Conservation (phyloP, 2,888 invertebrate species). For the Malacosoma neustria region DNA sequence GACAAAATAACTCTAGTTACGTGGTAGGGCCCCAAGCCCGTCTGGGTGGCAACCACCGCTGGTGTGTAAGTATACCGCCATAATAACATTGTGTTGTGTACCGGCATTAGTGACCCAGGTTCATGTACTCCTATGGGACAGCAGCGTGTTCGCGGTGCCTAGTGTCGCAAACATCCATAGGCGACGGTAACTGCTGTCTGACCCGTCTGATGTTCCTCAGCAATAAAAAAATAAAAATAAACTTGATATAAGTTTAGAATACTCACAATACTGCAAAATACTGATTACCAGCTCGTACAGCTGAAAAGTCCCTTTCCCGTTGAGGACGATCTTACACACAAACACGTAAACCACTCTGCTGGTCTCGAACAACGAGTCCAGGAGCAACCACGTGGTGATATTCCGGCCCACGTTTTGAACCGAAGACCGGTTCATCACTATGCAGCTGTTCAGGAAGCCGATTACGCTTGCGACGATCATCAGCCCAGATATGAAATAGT, state of each 20-base stretch:
- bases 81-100: too few species aligned
- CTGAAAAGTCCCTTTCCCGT: constrained; percentile 44
- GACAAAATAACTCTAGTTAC: too few species aligned
- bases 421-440: constrained; percentile 45
- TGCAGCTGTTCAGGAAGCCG: constrained; percentile 54
- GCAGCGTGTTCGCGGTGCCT: neutral
- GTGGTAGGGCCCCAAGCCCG: too few species aligned
- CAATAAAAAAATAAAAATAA: neutral
- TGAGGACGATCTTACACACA: constrained; percentile 45
- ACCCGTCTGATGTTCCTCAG: too few species aligned
- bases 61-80: too few species aligned
- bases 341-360: constrained; percentile 57
- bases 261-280: constrained; percentile 55
- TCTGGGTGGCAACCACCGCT: too few species aligned
- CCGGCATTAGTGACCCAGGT: too few species aligned
- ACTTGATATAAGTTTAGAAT: too few species aligned
- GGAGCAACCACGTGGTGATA: constrained; percentile 54
- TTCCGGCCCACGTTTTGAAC: constrained; percentile 36
- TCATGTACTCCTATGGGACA: too few species aligned
- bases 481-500: constrained; percentile 51
- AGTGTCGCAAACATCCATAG: neutral
- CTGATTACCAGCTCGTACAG: constrained; percentile 52
- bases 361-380: constrained; percentile 62
- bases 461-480: constrained; percentile 47
- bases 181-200: too few species aligned